Evolutionary conservation across 2,888 invertebrate species (phyloP).

Genomic region (Eupeodes luniger): DNA sequence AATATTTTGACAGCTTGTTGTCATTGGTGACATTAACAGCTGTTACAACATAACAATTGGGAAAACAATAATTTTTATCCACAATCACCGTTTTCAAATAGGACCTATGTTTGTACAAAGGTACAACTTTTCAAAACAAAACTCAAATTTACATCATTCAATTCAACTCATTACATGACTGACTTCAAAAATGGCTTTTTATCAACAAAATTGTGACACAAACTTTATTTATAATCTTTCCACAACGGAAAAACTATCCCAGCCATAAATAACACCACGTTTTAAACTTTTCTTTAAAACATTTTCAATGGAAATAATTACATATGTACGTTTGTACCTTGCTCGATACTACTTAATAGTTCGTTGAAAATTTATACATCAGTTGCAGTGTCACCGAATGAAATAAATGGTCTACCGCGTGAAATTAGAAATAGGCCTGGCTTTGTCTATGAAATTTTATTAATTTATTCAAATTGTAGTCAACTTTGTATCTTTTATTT

Average conservation of each 20-base stretch:
- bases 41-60: too few relatives aligned
- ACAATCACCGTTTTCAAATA: too few relatives aligned
- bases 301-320: not conserved
- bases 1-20: too few relatives aligned
- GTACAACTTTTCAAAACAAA: too few relatives aligned
- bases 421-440: constrained; percentile 27
- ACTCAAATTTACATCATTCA: not conserved
- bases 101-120: too few relatives aligned
- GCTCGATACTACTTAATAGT: constrained; percentile 17
- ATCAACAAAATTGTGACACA: not conserved
- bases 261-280: constrained; percentile 17
- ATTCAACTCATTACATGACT: not conserved
- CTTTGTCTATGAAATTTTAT: constrained; percentile 28
- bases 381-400: not conserved
- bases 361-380: constrained; percentile 21
- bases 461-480: constrained; percentile 45
- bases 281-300: constrained; percentile 35
- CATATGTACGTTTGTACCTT: not conserved
- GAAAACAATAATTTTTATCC: too few relatives aligned
- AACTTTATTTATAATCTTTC: not conserved
- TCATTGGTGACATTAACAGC: too few relatives aligned
- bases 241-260: not conserved
- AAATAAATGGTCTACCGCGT: not conserved
- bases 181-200: not conserved
- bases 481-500: not conserved